Conservation (phyloP, 2,888 invertebrate species). For the Tetrapedia diversipes region DNA sequence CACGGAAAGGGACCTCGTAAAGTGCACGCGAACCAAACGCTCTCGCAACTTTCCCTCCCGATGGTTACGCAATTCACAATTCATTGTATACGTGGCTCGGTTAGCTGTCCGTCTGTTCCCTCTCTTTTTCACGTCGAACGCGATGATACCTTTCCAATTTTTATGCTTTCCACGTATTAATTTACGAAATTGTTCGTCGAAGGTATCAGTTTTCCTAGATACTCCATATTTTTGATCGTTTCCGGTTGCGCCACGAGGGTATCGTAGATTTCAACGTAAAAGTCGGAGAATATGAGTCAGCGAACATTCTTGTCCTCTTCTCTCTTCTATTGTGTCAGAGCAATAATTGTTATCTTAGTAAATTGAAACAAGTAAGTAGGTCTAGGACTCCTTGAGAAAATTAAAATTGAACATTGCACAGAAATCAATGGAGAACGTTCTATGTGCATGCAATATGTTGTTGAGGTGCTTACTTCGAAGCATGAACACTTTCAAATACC, state of each 20-base stretch:
- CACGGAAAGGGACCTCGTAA: constrained; percentile 69
- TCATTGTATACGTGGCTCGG: constrained; percentile 61
- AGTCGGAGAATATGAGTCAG: neutral
- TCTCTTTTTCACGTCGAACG: too few relatives aligned
- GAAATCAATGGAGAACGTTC: too few relatives aligned
- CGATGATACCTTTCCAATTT: constrained; percentile 38
- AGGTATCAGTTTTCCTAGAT: neutral
- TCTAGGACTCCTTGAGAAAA: too few relatives aligned
- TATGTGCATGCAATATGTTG: too few relatives aligned
- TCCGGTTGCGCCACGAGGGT: neutral
- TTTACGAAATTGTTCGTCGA: neutral
- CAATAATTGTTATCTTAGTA: too few relatives aligned
- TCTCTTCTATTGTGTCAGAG: too few relatives aligned
- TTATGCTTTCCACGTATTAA: constrained; percentile 10
- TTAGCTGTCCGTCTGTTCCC: constrained; percentile 18
- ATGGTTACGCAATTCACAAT: constrained; percentile 66
- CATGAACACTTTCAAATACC: too few relatives aligned
- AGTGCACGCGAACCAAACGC: constrained; percentile 65
- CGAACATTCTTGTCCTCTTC: neutral
- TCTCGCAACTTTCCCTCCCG: constrained; percentile 66
- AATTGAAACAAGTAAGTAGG: too few relatives aligned
- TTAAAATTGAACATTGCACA: too few relatives aligned
- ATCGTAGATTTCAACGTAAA: neutral
- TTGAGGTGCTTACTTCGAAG: too few relatives aligned
- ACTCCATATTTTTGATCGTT: neutral